phyloP scores from a whole-genome alignment of 1,140 invertebrate species.

The Sminthurides bifidus region DNA sequence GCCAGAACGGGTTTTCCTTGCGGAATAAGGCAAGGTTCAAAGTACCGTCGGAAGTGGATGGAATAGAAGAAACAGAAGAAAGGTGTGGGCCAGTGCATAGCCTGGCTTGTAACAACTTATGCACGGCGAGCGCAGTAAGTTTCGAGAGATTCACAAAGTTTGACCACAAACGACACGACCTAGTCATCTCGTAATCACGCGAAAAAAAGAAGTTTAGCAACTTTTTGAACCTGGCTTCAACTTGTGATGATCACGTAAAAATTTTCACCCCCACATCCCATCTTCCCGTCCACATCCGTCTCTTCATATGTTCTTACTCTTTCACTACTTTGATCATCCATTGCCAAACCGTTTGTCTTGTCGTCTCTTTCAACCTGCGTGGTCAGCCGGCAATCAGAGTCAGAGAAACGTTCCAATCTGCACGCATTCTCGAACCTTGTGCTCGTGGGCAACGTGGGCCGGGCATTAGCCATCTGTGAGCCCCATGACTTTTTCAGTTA shows the following conservation, averaged over 20 bases:
- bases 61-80: background rate
- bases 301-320: slow-evolving; percentile 11
- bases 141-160: slow-evolving; percentile 5
- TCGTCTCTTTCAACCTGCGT: too few relatives aligned
- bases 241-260: too few relatives aligned
- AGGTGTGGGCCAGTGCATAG: background rate
- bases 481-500: too few relatives aligned
- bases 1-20: too few relatives aligned
- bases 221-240: slow-evolving; percentile 11
- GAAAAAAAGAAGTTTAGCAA: slow-evolving; percentile 18
- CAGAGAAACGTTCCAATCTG: too few relatives aligned
- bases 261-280: slow-evolving; percentile 12
- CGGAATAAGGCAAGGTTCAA: too few relatives aligned
- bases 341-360: background rate
- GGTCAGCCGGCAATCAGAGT: too few relatives aligned
- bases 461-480: too few relatives aligned
- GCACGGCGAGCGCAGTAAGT: too few relatives aligned
- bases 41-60: slow-evolving; percentile 7
- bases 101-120: too few relatives aligned
- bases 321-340: background rate
- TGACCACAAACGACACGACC: slow-evolving; percentile 18
- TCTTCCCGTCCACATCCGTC: background rate
- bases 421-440: too few relatives aligned
- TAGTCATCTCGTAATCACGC: slow-evolving; percentile 11
- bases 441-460: too few relatives aligned